Evolutionary conservation across 2,797 vertebrate genomes (phyloP).

Genomic region (Darevskia mixta): DNA sequence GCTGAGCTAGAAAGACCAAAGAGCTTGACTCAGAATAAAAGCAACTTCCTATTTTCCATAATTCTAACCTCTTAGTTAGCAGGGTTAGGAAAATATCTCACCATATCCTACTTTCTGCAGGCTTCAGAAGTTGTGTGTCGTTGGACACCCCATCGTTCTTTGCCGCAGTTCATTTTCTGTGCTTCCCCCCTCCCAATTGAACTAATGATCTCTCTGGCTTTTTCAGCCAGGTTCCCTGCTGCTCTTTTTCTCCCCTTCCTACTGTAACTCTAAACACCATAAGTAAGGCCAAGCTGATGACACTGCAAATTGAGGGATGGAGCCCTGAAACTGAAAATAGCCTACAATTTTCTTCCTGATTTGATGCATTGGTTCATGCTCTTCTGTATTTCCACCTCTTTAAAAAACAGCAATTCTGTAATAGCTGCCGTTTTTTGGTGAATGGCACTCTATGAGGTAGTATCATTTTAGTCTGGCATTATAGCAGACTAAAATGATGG

Average conservation of each 20-base stretch:
- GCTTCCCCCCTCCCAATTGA: too few relatives aligned
- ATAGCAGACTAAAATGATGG: conserved; percentile 34
- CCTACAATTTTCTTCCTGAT: neutral
- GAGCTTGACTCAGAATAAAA: too few relatives aligned
- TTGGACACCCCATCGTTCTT: too few relatives aligned
- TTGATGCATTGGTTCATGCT: neutral
- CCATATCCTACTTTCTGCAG: too few relatives aligned
- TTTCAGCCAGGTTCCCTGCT: too few relatives aligned
- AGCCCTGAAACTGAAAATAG: conserved; percentile 18
- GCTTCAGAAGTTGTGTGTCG: too few relatives aligned
- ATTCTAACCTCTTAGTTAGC: too few relatives aligned
- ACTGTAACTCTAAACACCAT: neutral
- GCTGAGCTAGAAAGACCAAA: too few relatives aligned
- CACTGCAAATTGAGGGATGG: neutral
- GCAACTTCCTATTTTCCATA: too few relatives aligned
- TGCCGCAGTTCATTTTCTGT: too few relatives aligned
- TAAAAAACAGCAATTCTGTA: conserved; percentile 23
- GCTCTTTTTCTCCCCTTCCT: neutral
- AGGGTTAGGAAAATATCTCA: too few relatives aligned
- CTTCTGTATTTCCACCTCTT: neutral
- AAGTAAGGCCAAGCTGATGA: neutral
- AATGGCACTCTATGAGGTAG: neutral
- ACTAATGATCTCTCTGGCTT: too few relatives aligned
- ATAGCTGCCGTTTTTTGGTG: neutral
- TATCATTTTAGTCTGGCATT: conserved; percentile 25